Base-by-base conservation (phyloP, 1,140 invertebrate genomes). In the Goniozus legneri region DNA sequence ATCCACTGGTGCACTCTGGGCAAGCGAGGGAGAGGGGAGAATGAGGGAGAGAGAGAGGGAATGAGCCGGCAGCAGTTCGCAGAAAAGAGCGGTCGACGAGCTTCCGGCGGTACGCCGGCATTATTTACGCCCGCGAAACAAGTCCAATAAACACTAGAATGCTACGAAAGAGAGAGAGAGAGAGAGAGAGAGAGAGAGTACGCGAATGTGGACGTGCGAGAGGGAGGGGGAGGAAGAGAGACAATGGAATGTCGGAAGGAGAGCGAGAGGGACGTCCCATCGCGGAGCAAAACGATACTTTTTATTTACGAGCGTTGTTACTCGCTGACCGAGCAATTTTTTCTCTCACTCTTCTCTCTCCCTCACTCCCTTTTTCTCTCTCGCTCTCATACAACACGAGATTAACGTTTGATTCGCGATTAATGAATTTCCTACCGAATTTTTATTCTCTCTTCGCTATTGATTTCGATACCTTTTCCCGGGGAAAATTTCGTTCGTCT, bases 281-380 rank as follows among this genome's bases (percentile, higher is more conserved):
- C 42, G 33, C 34, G 42, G 21, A 42, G 41, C 55, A 58, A 43
- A 54, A 39, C 31, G 36, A 47, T 55, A 56, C 52, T 59, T 65
- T 65, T 67, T 67, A 64, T 65, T 67, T 65, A 65, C 64, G 47
- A 27, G 43, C 34, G 41, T 43, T 51, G 54, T 56, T 63, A 53
- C 56, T 50, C 60, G 43, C 38, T 36, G 20, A 22, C 18, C 34
- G 22, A 16, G 20, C 39, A 39, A 39, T 32, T 14, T 39, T 37
- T 39, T 30, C 21, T n/a, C 19, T 7, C 8, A 15, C 3, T 19
- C 14, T 31, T 32, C 22, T 3, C n/a, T 16, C 13, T 16, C 19
- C 14, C 13, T 32, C n/a, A n/a, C n/a, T n/a, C n/a, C n/a, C n/a
- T n/a, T n/a, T n/a, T n/a, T n/a, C n/a, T n/a, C n/a, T n/a, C n/a